A percentile compares a stretch with the other conserved stretches of the same genome.
These are phyloP conservation scores for Microctenopoma lineatum DNA, from an alignment of 2,797 vertebrate species.

Conservation along the genomic window DNA sequence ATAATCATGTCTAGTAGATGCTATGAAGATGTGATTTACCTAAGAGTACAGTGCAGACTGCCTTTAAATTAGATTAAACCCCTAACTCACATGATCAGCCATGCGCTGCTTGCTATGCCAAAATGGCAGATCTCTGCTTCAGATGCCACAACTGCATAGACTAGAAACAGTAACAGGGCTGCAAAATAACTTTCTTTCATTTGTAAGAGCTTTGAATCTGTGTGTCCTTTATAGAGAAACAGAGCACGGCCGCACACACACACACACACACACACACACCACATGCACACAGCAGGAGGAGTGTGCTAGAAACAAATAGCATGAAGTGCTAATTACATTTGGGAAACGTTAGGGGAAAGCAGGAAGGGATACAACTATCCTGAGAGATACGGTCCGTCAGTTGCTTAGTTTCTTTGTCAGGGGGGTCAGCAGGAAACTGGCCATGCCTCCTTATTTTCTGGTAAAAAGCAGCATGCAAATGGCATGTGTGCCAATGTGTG, in stretches of 20 bases:
- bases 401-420: slow-evolving; percentile 62
- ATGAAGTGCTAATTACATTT: slow-evolving; percentile 71
- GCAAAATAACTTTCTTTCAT: slow-evolving; percentile 7
- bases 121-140: slow-evolving; percentile 59
- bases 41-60: slow-evolving; percentile 58
- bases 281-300: slow-evolving; percentile 30
- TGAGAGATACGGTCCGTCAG: slow-evolving; percentile 56
- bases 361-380: slow-evolving; percentile 42
- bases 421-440: slow-evolving; percentile 50
- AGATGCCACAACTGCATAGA: slow-evolving; percentile 48
- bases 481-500: slow-evolving; percentile 61
- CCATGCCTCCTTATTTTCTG: slow-evolving; percentile 61
- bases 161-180: slow-evolving; percentile 15
- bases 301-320: slow-evolving; percentile 37
- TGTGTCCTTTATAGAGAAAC: slow-evolving; percentile 17
- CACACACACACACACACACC: slow-evolving; percentile 8
- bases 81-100: slow-evolving; percentile 81
- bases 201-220: slow-evolving; percentile 26
- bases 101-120: slow-evolving; percentile 70
- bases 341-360: slow-evolving; percentile 49
- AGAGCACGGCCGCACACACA: neutral
- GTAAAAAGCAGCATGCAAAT: slow-evolving; percentile 69
- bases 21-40: slow-evolving; percentile 69
- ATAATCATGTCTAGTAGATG: slow-evolving; percentile 55
- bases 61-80: slow-evolving; percentile 80